These are phyloP conservation scores for Chymomyza caudatula DNA, from an alignment of 2,888 invertebrate genomes.

Conservation along the genomic window DNA sequence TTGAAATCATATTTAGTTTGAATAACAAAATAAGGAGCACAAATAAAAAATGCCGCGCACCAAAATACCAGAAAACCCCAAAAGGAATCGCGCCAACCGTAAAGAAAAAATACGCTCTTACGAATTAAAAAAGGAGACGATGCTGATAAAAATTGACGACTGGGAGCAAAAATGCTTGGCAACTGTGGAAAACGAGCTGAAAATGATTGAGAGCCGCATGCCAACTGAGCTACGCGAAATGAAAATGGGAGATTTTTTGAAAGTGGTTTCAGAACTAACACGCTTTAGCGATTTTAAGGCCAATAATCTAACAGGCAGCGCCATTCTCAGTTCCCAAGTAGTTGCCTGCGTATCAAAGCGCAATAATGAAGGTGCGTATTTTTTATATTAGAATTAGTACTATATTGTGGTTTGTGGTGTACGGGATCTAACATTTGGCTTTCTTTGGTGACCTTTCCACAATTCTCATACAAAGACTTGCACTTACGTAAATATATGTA, in stretches of 20 bases:
- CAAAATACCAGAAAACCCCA: conserved; percentile 74
- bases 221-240: conserved; percentile 61
- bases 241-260: conserved; percentile 68
- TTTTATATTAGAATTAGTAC: background rate
- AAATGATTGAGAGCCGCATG: no score
- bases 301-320: conserved; percentile 8
- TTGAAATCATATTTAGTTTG: background rate
- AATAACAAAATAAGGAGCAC: no score
- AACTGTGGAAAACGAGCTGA: no score
- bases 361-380: no score
- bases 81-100: conserved; percentile 76
- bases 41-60: conserved; percentile 76
- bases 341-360: conserved; percentile 42
- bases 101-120: conserved; percentile 73
- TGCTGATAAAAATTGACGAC: no score
- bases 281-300: no score
- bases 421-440: conserved; percentile 19
- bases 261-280: conserved; percentile 49
- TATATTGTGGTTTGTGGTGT: conserved; percentile 21
- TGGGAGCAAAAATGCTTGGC: no score
- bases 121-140: conserved; percentile 67
- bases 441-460: conserved; percentile 12
- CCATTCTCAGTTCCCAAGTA: background rate
- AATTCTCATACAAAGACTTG: conserved; percentile 3
- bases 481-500: conserved; percentile 11